Evolutionary conservation across 1,140 invertebrate genomes (phyloP).

Genomic region (Rhopalosiphum padi): DNA sequence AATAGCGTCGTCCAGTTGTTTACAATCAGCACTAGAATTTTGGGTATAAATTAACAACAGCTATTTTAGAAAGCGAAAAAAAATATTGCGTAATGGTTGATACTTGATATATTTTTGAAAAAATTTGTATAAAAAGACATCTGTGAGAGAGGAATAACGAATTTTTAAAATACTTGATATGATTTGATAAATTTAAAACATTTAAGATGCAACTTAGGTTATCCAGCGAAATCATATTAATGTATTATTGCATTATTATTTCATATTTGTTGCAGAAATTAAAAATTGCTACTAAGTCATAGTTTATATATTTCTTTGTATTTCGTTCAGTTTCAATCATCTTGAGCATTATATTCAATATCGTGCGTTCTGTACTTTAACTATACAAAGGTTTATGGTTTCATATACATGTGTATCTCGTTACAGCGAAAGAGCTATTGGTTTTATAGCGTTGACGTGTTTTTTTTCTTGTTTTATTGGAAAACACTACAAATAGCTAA

Average conservation of each 20-base stretch:
- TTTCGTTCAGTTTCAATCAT: neutral
- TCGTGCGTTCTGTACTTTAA: neutral
- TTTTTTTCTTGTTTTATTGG: neutral
- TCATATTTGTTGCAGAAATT: neutral
- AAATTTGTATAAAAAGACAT: neutral
- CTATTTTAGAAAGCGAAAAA: neutral
- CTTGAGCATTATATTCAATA: neutral
- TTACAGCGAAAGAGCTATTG: neutral
- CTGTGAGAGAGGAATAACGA: neutral
- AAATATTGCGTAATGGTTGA: neutral
- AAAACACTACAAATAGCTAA: neutral
- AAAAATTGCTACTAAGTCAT: neutral
- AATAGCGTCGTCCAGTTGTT: neutral
- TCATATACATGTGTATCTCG: too few species aligned
- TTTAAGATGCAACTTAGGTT: neutral
- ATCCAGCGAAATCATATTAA: neutral
- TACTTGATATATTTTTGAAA: neutral
- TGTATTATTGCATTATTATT: neutral
- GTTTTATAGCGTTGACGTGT: neutral
- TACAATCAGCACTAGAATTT: too few species aligned
- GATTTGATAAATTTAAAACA: neutral
- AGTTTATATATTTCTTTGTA: neutral
- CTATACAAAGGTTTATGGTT: too few species aligned
- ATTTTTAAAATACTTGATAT: neutral
- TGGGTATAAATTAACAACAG: too few species aligned